These are phyloP conservation scores for Momotus momota DNA, from an alignment of 2,797 vertebrate species.

Conservation along the genomic window DNA sequence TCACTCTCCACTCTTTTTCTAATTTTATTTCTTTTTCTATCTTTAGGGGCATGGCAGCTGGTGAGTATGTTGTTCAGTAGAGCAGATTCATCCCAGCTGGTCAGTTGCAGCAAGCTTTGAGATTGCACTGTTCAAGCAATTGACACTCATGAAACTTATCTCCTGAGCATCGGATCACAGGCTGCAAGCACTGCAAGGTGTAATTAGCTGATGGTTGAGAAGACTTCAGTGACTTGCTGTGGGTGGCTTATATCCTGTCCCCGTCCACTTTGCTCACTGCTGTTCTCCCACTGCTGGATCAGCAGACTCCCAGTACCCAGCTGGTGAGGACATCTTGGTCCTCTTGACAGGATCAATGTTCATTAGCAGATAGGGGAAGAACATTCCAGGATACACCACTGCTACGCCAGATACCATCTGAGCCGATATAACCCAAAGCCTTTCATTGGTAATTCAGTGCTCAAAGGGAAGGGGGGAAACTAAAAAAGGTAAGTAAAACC, in stretches of 20 bases:
- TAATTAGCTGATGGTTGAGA: background rate
- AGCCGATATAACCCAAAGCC: background rate
- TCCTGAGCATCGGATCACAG: background rate
- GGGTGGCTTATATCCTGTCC: background rate
- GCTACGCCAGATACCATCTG: background rate
- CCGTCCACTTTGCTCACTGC: background rate
- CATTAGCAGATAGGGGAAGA: background rate
- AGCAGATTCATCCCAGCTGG: accelerated
- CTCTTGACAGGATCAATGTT: background rate
- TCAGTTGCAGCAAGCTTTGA: background rate
- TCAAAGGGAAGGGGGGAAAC: background rate
- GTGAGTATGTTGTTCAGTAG: background rate
- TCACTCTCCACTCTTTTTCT: background rate
- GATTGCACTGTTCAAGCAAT: background rate
- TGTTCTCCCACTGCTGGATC: background rate
- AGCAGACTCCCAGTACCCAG: background rate
- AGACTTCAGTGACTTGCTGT: background rate
- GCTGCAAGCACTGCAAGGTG: background rate
- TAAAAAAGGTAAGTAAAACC: background rate
- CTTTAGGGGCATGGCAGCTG: background rate
- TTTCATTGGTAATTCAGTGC: background rate
- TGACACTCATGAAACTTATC: background rate
- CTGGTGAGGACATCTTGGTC: background rate
- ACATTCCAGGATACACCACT: background rate
- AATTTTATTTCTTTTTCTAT: accelerated